Evolutionary conservation across 2,113 vertebrate genomes (phyloP).

Genomic region (Riparia riparia): DNA sequence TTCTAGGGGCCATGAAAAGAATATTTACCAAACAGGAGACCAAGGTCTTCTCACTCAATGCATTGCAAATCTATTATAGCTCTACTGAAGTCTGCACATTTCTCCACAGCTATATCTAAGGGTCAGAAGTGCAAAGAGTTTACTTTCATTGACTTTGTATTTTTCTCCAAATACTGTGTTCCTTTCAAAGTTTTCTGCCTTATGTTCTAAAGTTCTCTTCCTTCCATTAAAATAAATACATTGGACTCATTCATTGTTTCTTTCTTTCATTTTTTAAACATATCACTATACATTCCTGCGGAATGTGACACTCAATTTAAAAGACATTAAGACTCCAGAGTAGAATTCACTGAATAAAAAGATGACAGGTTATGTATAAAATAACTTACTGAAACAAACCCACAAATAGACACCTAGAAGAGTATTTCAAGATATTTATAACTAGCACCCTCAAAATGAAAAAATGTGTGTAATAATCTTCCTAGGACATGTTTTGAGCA

Average conservation of each 20-base stretch:
- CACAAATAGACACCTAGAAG: neutral
- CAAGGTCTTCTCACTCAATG: neutral
- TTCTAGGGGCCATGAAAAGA: neutral
- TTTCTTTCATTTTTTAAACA: neutral
- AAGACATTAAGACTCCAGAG: neutral
- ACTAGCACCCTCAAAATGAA: neutral
- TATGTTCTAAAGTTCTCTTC: neutral
- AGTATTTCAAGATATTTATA: neutral
- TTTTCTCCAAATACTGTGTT: neutral
- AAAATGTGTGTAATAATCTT: neutral
- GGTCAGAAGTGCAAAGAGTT: neutral
- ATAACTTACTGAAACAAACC: neutral
- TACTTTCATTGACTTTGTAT: neutral
- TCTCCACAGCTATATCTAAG: neutral
- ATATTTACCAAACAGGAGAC: neutral
- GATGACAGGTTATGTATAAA: neutral
- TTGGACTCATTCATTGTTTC: neutral
- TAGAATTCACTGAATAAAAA: neutral
- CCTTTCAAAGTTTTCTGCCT: neutral
- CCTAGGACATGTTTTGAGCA: neutral
- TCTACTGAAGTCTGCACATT: neutral
- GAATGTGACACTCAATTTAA: neutral
- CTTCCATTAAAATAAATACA: neutral
- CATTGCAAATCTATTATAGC: neutral
- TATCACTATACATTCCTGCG: accelerated